Base-by-base conservation (phyloP, 2,888 invertebrate genomes). In the Subacronicta megacephala region DNA sequence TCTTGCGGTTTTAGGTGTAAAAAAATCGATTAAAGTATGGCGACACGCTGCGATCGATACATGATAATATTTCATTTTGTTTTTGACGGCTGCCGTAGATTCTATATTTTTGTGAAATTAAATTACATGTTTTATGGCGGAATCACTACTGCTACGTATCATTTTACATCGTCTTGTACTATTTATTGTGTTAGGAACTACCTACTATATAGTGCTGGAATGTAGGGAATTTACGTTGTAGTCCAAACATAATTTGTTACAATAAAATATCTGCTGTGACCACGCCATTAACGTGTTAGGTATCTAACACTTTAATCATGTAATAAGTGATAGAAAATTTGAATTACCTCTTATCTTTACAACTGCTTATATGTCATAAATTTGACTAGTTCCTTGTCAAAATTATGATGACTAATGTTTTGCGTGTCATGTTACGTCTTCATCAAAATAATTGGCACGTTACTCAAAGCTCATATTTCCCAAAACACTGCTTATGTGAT, bases 31-130 rank as follows among this genome's bases (percentile, higher is more conserved):
- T 93, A 92, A 88, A 88, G 84, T 82, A 87, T 83, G 94, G 88
- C 94, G 91, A 93, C 94, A 94, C 87, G 93, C 94, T 93, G 94
- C 76, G 94, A 92, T 92, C 91, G 89, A 90, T 89, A 90, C 85
- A 89, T 88, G 90, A 90, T 90, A 89, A 93, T 94, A 94, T 90
- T 92, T 94, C 93, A 94, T 92, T 80, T 85, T 63, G 73, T 75
- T 75, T 77, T 80, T 85, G 92, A 90, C 88, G 83, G 89, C 82
- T 85, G 84, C 86, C 85, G 82, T 87, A 84, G 88, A 88, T 89
- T 89, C 86, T 81, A 83, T 85, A 87, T 88, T 93, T 92, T 92
- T 83, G 90, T 90, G 79, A 92, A 92, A 92, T 92, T 91, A 87
- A 89, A 92, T 92, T 90, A 90, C 90, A 92, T 88, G 75, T 91